phyloP scores from a whole-genome alignment of 2,113 vertebrate species.

The Neodontobutis hainanensis region DNA sequence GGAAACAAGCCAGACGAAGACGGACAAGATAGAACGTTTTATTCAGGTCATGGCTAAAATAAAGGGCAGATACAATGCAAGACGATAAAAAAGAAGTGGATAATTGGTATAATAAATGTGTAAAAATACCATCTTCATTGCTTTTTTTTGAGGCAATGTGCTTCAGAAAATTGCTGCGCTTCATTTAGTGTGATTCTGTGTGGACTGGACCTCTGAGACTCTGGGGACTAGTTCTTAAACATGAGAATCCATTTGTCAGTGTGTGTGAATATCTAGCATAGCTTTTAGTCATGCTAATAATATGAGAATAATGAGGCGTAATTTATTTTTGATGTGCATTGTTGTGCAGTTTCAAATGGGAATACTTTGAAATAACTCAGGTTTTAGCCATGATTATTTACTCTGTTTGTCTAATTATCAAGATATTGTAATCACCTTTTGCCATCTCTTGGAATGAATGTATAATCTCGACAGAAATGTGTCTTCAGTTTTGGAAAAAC shows the following conservation, averaged over 20 bases:
- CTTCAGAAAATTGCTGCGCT: conserved; percentile 32
- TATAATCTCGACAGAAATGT: conserved; percentile 51
- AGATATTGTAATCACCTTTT: conserved; percentile 65
- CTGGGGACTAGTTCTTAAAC: conserved; percentile 35
- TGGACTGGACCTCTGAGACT: conserved; percentile 49
- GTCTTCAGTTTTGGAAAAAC: conserved; percentile 43
- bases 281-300: conserved; percentile 78
- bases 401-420: conserved; percentile 61
- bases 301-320: conserved; percentile 69
- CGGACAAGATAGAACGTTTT: conserved; percentile 22
- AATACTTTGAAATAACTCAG: conserved; percentile 82
- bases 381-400: conserved; percentile 79
- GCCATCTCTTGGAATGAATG: conserved; percentile 72
- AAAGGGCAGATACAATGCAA: conserved; percentile 8
- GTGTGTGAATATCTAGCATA: conserved; percentile 78
- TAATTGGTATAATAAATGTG: conserved; percentile 29
- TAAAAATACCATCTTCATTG: conserved; percentile 38
- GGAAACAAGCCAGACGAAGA: conserved; percentile 34
- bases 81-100: background rate
- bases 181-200: conserved; percentile 51
- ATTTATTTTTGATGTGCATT: conserved; percentile 76
- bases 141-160: conserved; percentile 38
- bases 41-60: conserved; percentile 14
- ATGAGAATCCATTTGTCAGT: conserved; percentile 61
- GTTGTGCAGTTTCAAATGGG: conserved; percentile 79